Percentiles rank a stretch among this genome's conserved stretches.
Conservation (phyloP, 1,140 invertebrate genomes). For the Globodera rostochiensis region DNA sequence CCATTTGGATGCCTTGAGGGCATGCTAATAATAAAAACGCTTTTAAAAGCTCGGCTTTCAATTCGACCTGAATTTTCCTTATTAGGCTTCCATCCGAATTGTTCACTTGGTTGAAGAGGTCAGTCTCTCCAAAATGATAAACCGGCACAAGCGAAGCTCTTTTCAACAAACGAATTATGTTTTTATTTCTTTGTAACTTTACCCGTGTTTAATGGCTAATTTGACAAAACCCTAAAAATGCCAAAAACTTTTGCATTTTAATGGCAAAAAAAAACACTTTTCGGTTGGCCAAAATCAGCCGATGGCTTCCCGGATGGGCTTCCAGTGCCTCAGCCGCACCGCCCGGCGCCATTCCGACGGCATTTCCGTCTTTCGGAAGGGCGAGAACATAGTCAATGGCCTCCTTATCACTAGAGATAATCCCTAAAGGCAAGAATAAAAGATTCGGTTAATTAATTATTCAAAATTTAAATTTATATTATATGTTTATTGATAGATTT, state of each 20-base stretch:
- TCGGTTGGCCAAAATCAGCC: constrained; percentile 73
- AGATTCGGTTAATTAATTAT: neutral
- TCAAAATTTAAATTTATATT: neutral
- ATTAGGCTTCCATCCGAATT: constrained; percentile 19
- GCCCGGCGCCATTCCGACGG: constrained; percentile 51
- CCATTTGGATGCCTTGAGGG: constrained; percentile 6
- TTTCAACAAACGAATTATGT: constrained; percentile 75
- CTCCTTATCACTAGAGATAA: constrained; percentile 37
- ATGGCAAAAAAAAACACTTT: constrained; percentile 69
- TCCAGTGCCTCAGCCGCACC: constrained; percentile 68
- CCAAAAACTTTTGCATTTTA: neutral
- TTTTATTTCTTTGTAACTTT: neutral
- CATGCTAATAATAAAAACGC: neutral
- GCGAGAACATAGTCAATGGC: constrained; percentile 68
- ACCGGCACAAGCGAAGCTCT: constrained; percentile 70
- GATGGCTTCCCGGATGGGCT: constrained; percentile 71
- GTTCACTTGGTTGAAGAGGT: constrained; percentile 64
- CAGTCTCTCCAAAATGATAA: constrained; percentile 67
- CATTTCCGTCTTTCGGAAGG: constrained; percentile 30
- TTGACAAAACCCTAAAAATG: constrained; percentile 18
- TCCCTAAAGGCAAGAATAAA: neutral
- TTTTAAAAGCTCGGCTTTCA: neutral
- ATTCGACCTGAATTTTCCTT: neutral
- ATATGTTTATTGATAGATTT: neutral
- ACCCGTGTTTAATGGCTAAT: constrained; percentile 24